These are phyloP conservation scores for Epinephelus moara DNA, from an alignment of 2,113 vertebrate species.

Conservation along the genomic window DNA sequence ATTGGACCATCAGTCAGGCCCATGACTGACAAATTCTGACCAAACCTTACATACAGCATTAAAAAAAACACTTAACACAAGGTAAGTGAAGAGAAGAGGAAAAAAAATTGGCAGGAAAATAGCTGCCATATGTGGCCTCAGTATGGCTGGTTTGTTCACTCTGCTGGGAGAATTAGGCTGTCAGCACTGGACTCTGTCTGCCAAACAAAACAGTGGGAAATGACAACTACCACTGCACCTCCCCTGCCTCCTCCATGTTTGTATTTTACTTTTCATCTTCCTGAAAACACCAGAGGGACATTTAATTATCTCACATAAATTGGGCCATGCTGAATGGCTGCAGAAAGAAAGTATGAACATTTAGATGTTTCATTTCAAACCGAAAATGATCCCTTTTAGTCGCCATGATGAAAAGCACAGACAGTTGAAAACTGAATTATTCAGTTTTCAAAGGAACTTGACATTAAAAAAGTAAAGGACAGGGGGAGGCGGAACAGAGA, in stretches of 20 bases:
- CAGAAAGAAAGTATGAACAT: background rate
- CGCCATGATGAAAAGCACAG: conserved; percentile 8
- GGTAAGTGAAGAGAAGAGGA: conserved; percentile 39
- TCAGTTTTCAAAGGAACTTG: conserved; percentile 31
- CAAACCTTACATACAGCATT: background rate
- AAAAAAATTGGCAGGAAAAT: conserved; percentile 69
- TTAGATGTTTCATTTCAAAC: conserved; percentile 49
- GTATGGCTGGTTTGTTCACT: conserved; percentile 64
- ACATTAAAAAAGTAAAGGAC: conserved; percentile 29
- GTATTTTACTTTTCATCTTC: conserved; percentile 42
- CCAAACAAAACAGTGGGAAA: conserved; percentile 67
- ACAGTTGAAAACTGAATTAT: conserved; percentile 27
- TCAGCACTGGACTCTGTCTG: conserved; percentile 63
- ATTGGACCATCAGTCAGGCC: background rate
- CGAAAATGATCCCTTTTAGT: conserved; percentile 12
- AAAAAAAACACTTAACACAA: conserved; percentile 11
- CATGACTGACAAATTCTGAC: background rate
- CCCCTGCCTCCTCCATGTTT: conserved; percentile 16
- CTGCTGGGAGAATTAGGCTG: conserved; percentile 75
- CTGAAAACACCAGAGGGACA: conserved; percentile 40
- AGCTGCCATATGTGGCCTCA: conserved; percentile 74
- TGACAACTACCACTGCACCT: conserved; percentile 22
- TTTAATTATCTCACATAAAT: conserved; percentile 51
- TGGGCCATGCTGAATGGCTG: conserved; percentile 1
- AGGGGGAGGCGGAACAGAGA: background rate